Evolutionary conservation across 2,888 invertebrate species (phyloP), one percentile per base, ranked within the genome.

Genomic region (Ochropacha duplaris): DNA sequence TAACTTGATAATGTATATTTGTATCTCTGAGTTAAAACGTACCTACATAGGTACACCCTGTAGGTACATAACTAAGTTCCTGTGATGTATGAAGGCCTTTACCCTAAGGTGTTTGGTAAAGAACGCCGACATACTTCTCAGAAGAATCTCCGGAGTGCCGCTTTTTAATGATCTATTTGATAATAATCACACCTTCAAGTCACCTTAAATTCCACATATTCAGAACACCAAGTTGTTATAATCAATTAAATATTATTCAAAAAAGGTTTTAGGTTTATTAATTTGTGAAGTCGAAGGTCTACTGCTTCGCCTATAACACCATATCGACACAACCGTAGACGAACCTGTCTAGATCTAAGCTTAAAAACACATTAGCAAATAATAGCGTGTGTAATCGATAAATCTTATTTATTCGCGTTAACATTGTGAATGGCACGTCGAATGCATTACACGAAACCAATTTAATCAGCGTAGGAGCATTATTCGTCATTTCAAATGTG

Each of bases 41-140:
- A n/a, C n/a, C n/a, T n/a, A n/a, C n/a, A n/a, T n/a, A n/a, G n/a
- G 39, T 59, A 60, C 75, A 71, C 39, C 68, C 72, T 76, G 65
- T 72, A 71, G 16, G 39, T 44, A n/a, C 60, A 68, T 34, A 52
- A 54, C 64, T 59, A 60, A 56, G 60, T 28, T 57, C 63, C 61
- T 62, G 64, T 74, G 69, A 73, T 72, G 67, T 71, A 68, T 68
- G 61, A 59, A 60, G 56, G 56, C 54, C 54, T 55, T n/a, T 24
- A 55, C 55, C 36, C 50, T 26, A 26, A 28, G 39, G 26, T 26
- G 39, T 50, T 57, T 19, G 49, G 34, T 28, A 44, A 57, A 57
- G 72, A 69, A 73, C 67, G 69, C 71, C 75, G 76, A 66, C 56
- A 62, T 64, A 64, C 68, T 86, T 85, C 83, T 72, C 55, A 80